These are phyloP conservation scores for Macropis europaea DNA, from an alignment of 2,888 invertebrate genomes.

Conservation along the genomic window DNA sequence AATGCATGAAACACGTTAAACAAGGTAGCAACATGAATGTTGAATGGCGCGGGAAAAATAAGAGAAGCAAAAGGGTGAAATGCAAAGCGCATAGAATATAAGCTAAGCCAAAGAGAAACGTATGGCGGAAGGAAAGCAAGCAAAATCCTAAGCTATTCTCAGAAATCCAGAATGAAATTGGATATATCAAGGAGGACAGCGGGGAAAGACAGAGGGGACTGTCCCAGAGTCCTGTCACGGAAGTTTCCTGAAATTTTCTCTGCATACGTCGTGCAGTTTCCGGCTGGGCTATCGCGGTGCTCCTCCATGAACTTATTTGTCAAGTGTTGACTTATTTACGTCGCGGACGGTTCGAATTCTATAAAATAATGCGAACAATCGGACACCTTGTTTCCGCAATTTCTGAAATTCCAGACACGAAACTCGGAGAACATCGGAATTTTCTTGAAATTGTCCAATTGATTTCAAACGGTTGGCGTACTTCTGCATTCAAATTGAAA, in stretches of 20 bases:
- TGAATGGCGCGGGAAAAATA: slow-evolving; percentile 13
- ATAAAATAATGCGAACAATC: too few relatives aligned
- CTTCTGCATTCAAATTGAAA: too few relatives aligned
- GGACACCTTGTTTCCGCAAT: too few relatives aligned
- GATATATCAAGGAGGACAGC: slow-evolving; percentile 46
- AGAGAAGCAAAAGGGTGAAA: slow-evolving; percentile 19
- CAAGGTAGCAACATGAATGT: slow-evolving; percentile 13
- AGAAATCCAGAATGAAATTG: slow-evolving; percentile 42
- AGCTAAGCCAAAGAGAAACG: slow-evolving; percentile 34
- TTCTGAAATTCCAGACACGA: too few relatives aligned
- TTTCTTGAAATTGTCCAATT: too few relatives aligned
- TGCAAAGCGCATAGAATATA: slow-evolving; percentile 34
- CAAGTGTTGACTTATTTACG: not conserved
- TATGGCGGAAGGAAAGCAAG: slow-evolving; percentile 31
- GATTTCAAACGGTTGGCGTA: too few relatives aligned
- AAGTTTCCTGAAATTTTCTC: slow-evolving; percentile 39
- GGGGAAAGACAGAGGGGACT: slow-evolving; percentile 21
- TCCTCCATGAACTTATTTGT: slow-evolving; percentile 3
- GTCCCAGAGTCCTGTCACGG: slow-evolving; percentile 44
- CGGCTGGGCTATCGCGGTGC: slow-evolving; percentile 21
- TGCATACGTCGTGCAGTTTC: slow-evolving; percentile 27
- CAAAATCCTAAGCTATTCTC: slow-evolving; percentile 47
- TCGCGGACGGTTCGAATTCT: too few relatives aligned
- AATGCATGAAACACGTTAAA: slow-evolving; percentile 29
- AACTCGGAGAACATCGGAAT: too few relatives aligned